Conservation (phyloP, 2,113 vertebrate species). For the Mesocricetus auratus region DNA sequence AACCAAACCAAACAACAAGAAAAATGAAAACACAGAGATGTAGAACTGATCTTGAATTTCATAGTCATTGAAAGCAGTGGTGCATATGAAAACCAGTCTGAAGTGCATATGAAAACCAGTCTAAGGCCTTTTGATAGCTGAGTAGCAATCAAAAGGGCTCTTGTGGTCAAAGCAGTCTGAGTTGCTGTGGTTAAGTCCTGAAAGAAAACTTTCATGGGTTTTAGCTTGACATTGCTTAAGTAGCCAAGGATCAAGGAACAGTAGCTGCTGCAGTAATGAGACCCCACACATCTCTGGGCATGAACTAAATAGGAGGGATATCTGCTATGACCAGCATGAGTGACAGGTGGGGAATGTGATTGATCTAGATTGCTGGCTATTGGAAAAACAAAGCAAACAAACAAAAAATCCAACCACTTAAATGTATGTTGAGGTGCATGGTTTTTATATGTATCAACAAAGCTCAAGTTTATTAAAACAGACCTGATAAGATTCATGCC, state of each 20-base stretch:
- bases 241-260: background rate
- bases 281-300: background rate
- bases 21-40: background rate
- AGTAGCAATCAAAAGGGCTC: background rate
- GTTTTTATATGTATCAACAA: background rate
- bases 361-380: background rate
- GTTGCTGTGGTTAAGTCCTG: background rate
- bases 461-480: constrained; percentile 68
- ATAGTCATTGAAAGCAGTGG: background rate
- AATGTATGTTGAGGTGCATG: background rate
- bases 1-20: background rate
- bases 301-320: background rate
- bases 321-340: background rate
- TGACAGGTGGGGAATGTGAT: background rate
- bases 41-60: background rate
- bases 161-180: background rate
- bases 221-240: background rate
- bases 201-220: background rate
- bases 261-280: background rate
- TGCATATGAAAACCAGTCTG: background rate
- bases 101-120: background rate
- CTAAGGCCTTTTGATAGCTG: background rate
- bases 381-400: background rate
- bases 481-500: background rate
- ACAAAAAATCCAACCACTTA: background rate